phyloP scores from a whole-genome alignment of 2,113 vertebrate species.

The Heteronetta atricapilla region DNA sequence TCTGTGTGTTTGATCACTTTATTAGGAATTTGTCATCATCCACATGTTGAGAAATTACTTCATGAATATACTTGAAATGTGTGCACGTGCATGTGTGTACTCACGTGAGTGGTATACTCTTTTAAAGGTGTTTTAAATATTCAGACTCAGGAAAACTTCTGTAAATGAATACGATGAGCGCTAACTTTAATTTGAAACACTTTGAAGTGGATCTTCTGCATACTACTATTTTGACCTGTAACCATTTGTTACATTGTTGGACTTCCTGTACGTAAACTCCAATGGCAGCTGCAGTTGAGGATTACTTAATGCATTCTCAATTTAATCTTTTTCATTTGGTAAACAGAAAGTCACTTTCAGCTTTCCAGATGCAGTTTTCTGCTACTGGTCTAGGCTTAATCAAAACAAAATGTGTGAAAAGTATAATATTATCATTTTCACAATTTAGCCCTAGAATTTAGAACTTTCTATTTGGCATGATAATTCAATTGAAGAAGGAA shows the following conservation, averaged over 20 bases:
- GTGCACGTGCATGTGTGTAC: background rate
- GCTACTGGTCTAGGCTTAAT: background rate
- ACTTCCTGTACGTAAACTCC: background rate
- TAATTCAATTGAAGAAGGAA: background rate
- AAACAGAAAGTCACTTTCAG: background rate
- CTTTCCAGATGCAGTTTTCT: background rate
- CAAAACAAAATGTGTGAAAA: background rate
- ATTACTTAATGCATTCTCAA: background rate
- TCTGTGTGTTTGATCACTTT: background rate
- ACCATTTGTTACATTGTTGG: background rate
- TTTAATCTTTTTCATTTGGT: background rate
- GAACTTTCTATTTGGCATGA: background rate
- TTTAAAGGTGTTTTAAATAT: background rate
- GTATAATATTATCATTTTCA: background rate
- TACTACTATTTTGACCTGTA: background rate
- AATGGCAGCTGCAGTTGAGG: background rate
- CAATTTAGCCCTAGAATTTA: background rate
- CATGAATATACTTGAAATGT: background rate
- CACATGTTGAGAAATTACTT: background rate
- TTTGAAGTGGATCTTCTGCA: background rate
- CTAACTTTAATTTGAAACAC: background rate
- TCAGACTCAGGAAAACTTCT: background rate
- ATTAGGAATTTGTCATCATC: background rate
- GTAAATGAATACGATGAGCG: background rate
- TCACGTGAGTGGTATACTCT: background rate